Evolutionary conservation across 2,888 invertebrate species (phyloP).

Genomic region (Trissolcus japonicus): DNA sequence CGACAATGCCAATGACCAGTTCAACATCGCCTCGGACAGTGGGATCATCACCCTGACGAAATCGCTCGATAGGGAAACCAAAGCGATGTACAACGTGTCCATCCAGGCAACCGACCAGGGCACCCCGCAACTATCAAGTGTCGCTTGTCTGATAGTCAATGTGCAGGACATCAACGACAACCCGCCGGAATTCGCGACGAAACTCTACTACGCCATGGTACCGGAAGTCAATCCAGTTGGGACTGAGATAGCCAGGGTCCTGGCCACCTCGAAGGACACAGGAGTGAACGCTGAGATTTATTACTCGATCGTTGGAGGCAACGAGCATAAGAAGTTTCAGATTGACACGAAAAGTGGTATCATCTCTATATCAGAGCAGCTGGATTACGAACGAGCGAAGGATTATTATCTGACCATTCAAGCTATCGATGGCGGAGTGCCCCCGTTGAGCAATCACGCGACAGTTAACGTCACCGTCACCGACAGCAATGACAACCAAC

Average conservation of each 20-base stretch:
- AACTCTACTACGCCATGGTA: conserved; percentile 86
- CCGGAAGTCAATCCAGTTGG: conserved; percentile 88
- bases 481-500: conserved; percentile 93
- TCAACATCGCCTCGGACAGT: conserved; percentile 88
- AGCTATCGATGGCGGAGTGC: conserved; percentile 92
- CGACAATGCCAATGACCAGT: conserved; percentile 83
- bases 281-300: conserved; percentile 95
- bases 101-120: conserved; percentile 92
- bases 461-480: conserved; percentile 89
- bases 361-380: conserved; percentile 84
- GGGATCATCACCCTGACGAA: conserved; percentile 91
- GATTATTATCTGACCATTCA: conserved; percentile 93
- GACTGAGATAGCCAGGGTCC: conserved; percentile 88
- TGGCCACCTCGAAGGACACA: conserved; percentile 94
- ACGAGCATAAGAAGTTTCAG: conserved; percentile 90
- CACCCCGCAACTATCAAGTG: conserved; percentile 83
- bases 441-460: conserved; percentile 92
- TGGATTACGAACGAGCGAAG: conserved; percentile 92
- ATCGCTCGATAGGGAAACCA: conserved; percentile 90
- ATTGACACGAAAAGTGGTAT: conserved; percentile 86
- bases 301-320: conserved; percentile 91
- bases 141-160: conserved; percentile 84
- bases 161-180: conserved; percentile 97
- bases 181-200: conserved; percentile 93
- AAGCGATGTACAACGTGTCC: conserved; percentile 88